Evolutionary conservation across 2,113 vertebrate genomes (phyloP).

Genomic region (Leucoraja erinaceus): DNA sequence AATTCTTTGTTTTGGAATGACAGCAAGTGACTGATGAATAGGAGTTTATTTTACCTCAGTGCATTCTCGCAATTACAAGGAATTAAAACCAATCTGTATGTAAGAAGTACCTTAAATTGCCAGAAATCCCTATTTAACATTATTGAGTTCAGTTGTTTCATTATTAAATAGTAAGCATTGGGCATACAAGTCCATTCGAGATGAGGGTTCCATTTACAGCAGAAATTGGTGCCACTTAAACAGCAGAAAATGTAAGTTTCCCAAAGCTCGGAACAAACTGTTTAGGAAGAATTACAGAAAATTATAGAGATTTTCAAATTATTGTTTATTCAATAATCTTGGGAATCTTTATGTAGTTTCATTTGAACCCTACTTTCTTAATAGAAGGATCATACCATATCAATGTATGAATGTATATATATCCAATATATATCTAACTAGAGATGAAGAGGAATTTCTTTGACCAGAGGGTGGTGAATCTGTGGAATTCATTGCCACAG

Average conservation of each 20-base stretch:
- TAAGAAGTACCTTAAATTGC: neutral
- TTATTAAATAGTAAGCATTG: neutral
- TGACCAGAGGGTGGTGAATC: no score
- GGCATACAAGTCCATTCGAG: no score
- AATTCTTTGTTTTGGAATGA: neutral
- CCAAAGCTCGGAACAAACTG: neutral
- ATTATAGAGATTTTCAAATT: neutral
- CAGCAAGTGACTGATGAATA: neutral
- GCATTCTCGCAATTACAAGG: neutral
- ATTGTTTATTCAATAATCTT: neutral
- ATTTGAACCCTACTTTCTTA: neutral
- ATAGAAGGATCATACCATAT: neutral
- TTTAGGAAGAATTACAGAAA: neutral
- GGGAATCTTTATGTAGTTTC: neutral
- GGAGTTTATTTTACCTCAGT: neutral
- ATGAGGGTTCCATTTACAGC: neutral
- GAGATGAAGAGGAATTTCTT: no score
- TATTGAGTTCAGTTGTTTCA: neutral
- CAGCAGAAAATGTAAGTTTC: neutral
- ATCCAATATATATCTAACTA: no score
- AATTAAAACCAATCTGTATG: neutral
- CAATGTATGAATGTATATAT: neutral
- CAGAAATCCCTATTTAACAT: neutral
- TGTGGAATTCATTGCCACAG: no score
- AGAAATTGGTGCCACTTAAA: neutral